Evolutionary conservation across 2,888 invertebrate species (phyloP).

Genomic region (Oscheius sp.): DNA sequence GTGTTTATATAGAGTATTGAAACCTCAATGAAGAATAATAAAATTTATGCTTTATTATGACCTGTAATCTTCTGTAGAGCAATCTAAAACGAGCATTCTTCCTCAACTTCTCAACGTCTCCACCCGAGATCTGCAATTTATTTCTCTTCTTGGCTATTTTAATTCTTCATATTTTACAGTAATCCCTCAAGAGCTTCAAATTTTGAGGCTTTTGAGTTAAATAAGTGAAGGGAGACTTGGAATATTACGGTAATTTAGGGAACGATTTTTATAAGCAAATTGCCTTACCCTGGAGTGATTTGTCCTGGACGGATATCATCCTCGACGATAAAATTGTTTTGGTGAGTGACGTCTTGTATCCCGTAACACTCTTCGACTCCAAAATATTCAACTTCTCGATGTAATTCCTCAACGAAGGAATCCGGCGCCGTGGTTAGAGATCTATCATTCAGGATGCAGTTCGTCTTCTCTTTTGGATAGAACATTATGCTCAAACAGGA

Average conservation of each 20-base stretch:
- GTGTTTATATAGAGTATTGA: slow-evolving; percentile 12
- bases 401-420: neutral
- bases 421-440: slow-evolving; percentile 8
- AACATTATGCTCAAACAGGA: slow-evolving; percentile 15
- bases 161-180: too few relatives aligned
- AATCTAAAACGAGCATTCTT: too few relatives aligned
- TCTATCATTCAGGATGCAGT: slow-evolving; percentile 11
- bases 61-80: neutral
- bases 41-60: neutral
- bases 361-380: slow-evolving; percentile 20
- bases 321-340: slow-evolving; percentile 6
- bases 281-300: neutral
- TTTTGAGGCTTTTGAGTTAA: neutral
- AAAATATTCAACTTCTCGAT: slow-evolving; percentile 16
- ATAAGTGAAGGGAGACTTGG: neutral
- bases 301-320: slow-evolving; percentile 11
- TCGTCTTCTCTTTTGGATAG: slow-evolving; percentile 20
- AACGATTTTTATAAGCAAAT: neutral
- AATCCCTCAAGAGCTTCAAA: neutral
- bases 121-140: too few relatives aligned
- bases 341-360: slow-evolving; percentile 16
- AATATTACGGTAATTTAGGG: too few relatives aligned
- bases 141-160: too few relatives aligned
- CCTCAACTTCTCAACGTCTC: too few relatives aligned
- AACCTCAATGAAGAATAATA: neutral